phyloP scores from a whole-genome alignment of 23 tunicate genomes.

The Ascidia mentula region DNA sequence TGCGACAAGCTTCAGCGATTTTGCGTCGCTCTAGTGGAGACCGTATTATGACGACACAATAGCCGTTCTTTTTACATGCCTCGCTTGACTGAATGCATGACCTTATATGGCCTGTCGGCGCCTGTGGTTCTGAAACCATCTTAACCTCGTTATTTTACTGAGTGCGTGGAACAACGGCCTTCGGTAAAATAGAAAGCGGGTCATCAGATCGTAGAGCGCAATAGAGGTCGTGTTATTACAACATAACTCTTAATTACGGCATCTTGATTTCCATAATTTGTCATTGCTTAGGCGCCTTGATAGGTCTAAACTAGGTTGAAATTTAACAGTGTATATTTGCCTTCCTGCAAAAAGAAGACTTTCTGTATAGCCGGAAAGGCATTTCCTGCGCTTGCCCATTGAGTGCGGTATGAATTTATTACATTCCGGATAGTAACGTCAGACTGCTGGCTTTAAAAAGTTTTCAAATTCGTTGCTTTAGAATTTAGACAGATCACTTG shows the following conservation, averaged over 20 bases:
- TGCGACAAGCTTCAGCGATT: background rate
- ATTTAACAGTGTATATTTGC: too few relatives aligned
- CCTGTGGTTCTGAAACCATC: background rate
- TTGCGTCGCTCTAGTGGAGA: background rate
- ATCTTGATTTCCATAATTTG: too few relatives aligned
- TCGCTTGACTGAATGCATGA: conserved; percentile 10
- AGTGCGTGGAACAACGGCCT: background rate
- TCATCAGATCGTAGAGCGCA: background rate
- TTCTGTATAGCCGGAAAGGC: too few relatives aligned
- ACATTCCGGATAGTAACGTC: too few relatives aligned
- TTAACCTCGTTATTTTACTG: conserved; percentile 4
- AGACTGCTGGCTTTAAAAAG: too few relatives aligned
- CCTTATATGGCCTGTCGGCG: conserved; percentile 21
- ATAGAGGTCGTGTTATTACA: background rate
- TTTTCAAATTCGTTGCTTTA: too few relatives aligned
- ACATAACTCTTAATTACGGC: background rate
- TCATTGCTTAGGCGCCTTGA: too few relatives aligned
- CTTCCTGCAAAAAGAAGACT: too few relatives aligned
- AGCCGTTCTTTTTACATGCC: conserved; percentile 2
- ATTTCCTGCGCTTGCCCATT: too few relatives aligned
- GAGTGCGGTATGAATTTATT: too few relatives aligned
- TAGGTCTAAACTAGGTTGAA: too few relatives aligned
- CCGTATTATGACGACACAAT: conserved; percentile 10
- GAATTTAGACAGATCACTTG: too few relatives aligned
- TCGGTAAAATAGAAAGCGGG: background rate